Base-by-base conservation (phyloP, 2,888 invertebrate genomes). In the Hirudinaria manillensis region DNA sequence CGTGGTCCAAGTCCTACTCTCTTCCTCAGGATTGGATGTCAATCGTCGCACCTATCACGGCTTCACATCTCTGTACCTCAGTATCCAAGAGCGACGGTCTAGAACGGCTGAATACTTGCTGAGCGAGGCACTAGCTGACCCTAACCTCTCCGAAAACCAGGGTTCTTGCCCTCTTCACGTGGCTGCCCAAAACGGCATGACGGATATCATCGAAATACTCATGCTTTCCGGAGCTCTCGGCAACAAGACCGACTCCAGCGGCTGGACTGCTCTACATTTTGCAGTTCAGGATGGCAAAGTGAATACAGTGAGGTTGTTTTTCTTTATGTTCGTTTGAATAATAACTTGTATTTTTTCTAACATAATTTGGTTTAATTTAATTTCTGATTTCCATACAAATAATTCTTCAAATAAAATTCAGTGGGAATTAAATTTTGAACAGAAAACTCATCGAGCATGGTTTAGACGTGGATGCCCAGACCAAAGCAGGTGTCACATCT, bases 31-130 rank as follows among this genome's bases (percentile, higher is more conserved):
- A 24, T 65, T 73, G 0, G 79, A 79, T 21, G 74, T 79, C 45
- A 76, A 80, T 70, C 72, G 79, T 13, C 77, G 77, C 38, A 79
- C 78, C 3, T 80, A 80, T 76, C 80, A 80, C 75, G 80, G 80
- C 66, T 79, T 76, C 71, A 78, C 79, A 24, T 38, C 73, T 21
- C 74, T 79, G 16, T 78, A 78, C 55, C 61, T 79, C 27, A 79
- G 79, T 7, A 70, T 76, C 6, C 78, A 78, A 53, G 76, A 77
- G 16, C 77, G 76, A 36, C 78, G 75, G 21, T 65, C 32, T 29
- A 77, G 77, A n/a, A 68, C 76, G 3, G 79, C 78, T 19, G 56
- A 68, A 38, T 56, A 70, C 21, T 73, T 79, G 45, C 24, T 79
- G 10, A 72, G 38, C 21, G 67, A 74, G 19, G n/a, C 45, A 3